Percentiles rank a stretch among this genome's conserved stretches.
Conservation (phyloP, 2,113 vertebrate species). For the Pipra filicauda region DNA sequence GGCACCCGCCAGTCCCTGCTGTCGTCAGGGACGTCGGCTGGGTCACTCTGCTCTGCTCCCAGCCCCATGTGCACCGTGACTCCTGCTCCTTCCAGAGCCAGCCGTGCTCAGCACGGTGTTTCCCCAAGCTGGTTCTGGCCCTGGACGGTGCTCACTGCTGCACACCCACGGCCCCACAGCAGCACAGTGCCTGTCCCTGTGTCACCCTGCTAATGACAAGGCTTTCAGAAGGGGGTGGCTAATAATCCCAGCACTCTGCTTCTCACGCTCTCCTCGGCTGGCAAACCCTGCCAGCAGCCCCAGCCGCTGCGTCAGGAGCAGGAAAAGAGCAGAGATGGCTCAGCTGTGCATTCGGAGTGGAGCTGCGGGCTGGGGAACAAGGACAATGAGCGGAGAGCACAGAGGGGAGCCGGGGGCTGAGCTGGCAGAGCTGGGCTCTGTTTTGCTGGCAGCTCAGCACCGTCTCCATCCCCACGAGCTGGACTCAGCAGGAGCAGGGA, state of each 20-base stretch:
- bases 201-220: neutral
- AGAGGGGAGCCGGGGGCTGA: neutral
- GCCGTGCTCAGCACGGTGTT: neutral
- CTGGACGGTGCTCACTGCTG: neutral
- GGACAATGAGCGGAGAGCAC: neutral
- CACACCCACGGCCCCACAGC: neutral
- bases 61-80: neutral
- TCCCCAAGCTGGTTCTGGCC: neutral
- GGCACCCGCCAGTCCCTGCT: neutral
- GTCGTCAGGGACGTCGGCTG: fast-evolving
- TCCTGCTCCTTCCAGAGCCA: neutral
- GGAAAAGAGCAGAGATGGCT: conserved; percentile 5
- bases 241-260: neutral
- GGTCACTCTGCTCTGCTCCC: neutral
- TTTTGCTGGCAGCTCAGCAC: neutral
- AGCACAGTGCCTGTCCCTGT: neutral
- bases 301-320: neutral
- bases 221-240: neutral
- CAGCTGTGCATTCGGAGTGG: neutral
- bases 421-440: neutral
- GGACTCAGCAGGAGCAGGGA: neutral
- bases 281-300: neutral
- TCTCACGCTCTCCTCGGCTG: neutral
- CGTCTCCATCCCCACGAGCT: neutral
- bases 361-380: neutral